Base-by-base conservation (phyloP, 2,113 vertebrate species). In the Platysternon megacephalum region DNA sequence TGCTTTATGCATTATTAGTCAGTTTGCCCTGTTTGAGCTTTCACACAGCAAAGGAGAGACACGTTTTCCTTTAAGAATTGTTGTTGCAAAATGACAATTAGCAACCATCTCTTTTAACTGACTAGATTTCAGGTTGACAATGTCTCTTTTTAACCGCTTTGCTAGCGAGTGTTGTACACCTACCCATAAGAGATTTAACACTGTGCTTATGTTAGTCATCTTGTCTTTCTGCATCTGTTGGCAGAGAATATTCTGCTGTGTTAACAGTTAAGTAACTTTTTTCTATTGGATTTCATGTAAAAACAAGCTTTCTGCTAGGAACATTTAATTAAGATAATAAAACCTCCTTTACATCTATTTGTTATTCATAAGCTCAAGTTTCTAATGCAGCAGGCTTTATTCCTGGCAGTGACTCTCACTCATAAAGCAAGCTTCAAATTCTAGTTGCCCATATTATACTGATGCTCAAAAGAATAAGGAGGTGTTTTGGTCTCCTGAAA, bases 401-500 rank as follows among this genome's bases (percentile, higher is more conserved):
- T 95, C 65, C 72, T 85, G 48, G n/a, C 86, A 74, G 68, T 32
- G 56, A 46, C 49, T 78, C n/a, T 76, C 46, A 52, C 44, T 95
- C 11, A 29, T 88, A 46, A 79, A 91, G 32, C 82, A 48, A 85
- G 81, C 29, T 81, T 91, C 19, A 58, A 2, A 86, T 91, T 93
- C 44, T 26, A 72, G 52, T 35, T 85, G 84, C 89, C 49, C 74
- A 8, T 14, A 22, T 10, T 46, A 61, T 28, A 28, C 26, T 51
- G 42, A 29, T 29, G 48, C 74, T 96, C 16, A 53, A 53, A 55
- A 26, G 35, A 93, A 90, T 90, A 78, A 92, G 11, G 51, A 93
- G 11, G 10, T 44, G 14, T 85, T 39, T 39, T 35, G 72, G 53
- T 56, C 21, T 72, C 86, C 3, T 5, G 12, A 85, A 48, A 83